These are phyloP conservation scores for Galaxias olidus DNA, from an alignment of 2,797 vertebrate species.

Conservation along the genomic window DNA sequence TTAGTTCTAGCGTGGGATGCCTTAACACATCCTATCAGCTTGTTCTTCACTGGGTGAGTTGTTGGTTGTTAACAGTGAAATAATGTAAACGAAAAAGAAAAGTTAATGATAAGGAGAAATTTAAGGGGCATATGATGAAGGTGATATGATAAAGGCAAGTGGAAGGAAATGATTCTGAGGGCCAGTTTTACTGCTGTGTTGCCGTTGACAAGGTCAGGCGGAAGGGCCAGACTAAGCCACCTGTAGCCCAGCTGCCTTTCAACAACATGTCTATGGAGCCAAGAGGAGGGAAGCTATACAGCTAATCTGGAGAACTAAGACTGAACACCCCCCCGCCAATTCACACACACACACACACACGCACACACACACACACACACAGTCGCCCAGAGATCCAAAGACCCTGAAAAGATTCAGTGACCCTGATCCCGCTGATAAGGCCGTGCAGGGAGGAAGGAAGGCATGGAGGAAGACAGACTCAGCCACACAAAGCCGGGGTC, in stretches of 20 bases:
- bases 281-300: not conserved
- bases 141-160: too few species aligned
- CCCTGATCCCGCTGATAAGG: conserved; percentile 10
- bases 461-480: not conserved
- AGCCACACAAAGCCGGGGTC: not conserved
- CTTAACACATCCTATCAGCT: conserved; percentile 16
- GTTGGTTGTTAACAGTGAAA: too few species aligned
- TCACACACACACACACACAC: not conserved
- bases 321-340: not conserved
- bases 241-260: not conserved
- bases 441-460: not conserved
- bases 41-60: not conserved
- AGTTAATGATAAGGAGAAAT: too few species aligned
- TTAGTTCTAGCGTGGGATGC: not conserved
- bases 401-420: conserved; percentile 21
- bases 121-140: too few species aligned
- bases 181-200: not conserved
- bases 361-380: not conserved
- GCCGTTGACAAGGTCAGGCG: not conserved
- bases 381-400: not conserved
- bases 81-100: too few species aligned
- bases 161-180: too few species aligned
- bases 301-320: not conserved
- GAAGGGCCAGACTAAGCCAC: not conserved
- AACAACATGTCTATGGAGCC: not conserved